Base-by-base conservation (phyloP, 2,888 invertebrate species). In the Drosophila flavopinicola region DNA sequence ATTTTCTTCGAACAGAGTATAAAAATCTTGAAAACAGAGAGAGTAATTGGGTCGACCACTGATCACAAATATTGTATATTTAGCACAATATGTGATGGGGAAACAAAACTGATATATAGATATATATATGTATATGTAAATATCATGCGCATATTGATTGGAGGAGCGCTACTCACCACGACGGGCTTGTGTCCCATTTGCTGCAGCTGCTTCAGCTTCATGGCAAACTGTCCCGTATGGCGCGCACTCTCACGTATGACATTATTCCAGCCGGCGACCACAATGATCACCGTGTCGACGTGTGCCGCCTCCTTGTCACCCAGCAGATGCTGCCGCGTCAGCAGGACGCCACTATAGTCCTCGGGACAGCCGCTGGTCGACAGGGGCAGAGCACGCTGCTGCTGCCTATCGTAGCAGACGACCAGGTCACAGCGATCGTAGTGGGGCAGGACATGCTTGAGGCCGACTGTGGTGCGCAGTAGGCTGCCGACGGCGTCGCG, bases 391-490 rank as follows among this genome's bases (percentile, higher is more conserved):
- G 93, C 87, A 29, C 93, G 90, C 2, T 90, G 91, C 9, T 93
- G 93, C 25, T 89, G 77, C 27, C 85, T 88, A 83, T 94, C 92
- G 77, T 94, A 92, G 73, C 94, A 94, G 52, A 94, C 82, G 13
- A 95, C 90, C 24, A 95, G 86, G 90, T 95, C 94, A 91, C 94
- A 92, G 89, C 93, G 92, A 71, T 93, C 92, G 85, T 93, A 94
- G 78, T 96, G 95, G 6, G 96, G 94, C 66, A 96, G 86, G 65
- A 96, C 90, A 87, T 95, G 94, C 52, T 89, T 90, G 1, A 91
- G 71, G 4, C 92, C 89, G 0, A 93, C 37, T 0, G 48, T 90
- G 15, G 91, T 83, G 0, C 93, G 93, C 32, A 94, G 90, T n/a
- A 92, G 79, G 33, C 91, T 88, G 60, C 90, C 90, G 3, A 93